Conservation (phyloP, 2,888 invertebrate genomes). For the Epinotia demarniana region DNA sequence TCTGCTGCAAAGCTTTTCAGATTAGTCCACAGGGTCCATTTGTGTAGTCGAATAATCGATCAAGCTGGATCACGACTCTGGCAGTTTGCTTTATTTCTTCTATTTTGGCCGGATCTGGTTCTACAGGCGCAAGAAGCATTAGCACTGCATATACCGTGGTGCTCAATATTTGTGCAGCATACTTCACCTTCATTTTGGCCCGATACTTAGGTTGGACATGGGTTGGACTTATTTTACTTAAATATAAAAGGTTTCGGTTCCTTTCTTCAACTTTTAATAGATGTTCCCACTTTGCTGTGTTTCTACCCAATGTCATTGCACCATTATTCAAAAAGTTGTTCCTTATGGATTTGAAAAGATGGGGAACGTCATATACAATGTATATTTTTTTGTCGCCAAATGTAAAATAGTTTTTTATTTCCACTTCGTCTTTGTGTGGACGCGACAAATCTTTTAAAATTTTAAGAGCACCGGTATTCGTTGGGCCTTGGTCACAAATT, state of each 20-base stretch:
- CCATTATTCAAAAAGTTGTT: constrained; percentile 1
- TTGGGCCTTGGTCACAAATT: too few species aligned
- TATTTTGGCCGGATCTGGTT: constrained; percentile 8
- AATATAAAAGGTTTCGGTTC: constrained; percentile 1
- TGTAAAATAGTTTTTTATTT: constrained; percentile 6
- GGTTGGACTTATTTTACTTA: constrained; percentile 6
- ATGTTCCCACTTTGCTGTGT: constrained; percentile 1
- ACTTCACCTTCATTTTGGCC: too few species aligned
- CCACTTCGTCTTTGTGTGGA: too few species aligned
- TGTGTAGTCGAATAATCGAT: too few species aligned
- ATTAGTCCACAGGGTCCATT: too few species aligned
- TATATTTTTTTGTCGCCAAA: background rate
- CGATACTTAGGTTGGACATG: constrained; percentile 8
- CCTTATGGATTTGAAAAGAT: background rate
- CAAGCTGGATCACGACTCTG: too few species aligned
- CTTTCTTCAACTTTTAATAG: background rate
- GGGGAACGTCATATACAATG: constrained; percentile 3
- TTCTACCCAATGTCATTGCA: background rate
- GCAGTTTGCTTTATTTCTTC: constrained; percentile 19
- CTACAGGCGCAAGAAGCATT: constrained; percentile 5
- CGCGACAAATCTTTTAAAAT: too few species aligned
- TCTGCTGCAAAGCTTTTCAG: too few species aligned
- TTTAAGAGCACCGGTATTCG: too few species aligned
- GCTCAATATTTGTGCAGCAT: constrained; percentile 5
- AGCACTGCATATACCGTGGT: constrained; percentile 1